phyloP scores from a whole-genome alignment of 2,797 vertebrate genomes.

The Chiroxiphia lanceolata region DNA sequence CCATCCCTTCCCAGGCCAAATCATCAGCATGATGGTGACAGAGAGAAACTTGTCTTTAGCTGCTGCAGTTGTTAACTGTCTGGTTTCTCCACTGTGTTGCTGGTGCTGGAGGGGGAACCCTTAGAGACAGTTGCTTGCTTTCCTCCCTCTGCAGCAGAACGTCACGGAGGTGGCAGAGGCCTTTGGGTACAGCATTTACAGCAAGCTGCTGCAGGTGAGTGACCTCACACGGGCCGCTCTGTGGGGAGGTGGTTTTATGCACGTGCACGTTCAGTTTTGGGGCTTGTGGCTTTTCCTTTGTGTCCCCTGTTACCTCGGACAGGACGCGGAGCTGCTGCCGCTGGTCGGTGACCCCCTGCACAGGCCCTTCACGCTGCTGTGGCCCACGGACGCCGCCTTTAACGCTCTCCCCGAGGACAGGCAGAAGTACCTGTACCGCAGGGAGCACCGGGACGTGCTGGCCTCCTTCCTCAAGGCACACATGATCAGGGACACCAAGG shows the following conservation, averaged over 20 bases:
- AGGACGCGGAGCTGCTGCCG: slow-evolving; percentile 84
- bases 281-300: neutral
- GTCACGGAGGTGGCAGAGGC: slow-evolving; percentile 77
- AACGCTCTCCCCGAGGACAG: slow-evolving; percentile 76
- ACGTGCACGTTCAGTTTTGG: fast-evolving
- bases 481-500: slow-evolving; percentile 82
- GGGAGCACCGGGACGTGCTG: slow-evolving; percentile 84
- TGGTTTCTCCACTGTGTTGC: neutral
- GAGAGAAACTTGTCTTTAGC: neutral
- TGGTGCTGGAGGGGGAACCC: neutral
- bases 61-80: neutral
- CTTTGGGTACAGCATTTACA: slow-evolving; percentile 88
- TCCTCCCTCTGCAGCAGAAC: slow-evolving; percentile 79
- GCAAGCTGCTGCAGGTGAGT: slow-evolving; percentile 85
- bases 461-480: slow-evolving; percentile 86
- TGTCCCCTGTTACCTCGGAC: neutral
- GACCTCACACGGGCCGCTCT: neutral
- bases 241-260: neutral
- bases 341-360: slow-evolving; percentile 77
- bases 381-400: slow-evolving; percentile 88
- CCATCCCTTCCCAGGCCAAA: neutral
- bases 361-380: slow-evolving; percentile 90
- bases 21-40: neutral
- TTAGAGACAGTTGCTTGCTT: neutral
- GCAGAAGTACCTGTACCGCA: slow-evolving; percentile 85